Evolutionary conservation across 2,113 vertebrate species (phyloP).

Genomic region (Rafetus swinhoei): DNA sequence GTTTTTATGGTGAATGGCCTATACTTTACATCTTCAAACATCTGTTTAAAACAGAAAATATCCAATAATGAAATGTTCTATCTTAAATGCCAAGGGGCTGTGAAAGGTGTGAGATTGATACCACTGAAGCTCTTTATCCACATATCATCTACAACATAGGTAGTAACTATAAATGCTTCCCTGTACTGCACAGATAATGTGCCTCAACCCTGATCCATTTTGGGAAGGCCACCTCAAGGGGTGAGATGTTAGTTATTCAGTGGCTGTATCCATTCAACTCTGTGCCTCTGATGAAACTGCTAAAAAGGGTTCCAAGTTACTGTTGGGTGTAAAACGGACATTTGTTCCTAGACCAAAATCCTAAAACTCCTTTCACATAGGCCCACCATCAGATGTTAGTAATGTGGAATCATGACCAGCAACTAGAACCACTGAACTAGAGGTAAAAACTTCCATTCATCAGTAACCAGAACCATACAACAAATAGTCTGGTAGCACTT

Average conservation of each 20-base stretch:
- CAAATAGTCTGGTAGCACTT: too few species aligned
- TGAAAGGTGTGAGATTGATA: neutral
- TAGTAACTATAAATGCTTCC: neutral
- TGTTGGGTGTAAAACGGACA: neutral
- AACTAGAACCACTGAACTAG: neutral
- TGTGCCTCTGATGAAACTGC: slow-evolving; percentile 11
- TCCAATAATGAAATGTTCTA: neutral
- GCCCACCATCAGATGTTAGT: neutral
- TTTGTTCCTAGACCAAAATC: neutral
- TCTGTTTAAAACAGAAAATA: neutral
- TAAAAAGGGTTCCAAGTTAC: neutral
- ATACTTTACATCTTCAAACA: neutral
- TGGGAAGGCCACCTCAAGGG: neutral
- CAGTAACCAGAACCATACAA: neutral
- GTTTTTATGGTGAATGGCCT: slow-evolving; percentile 6
- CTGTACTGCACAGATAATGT: neutral
- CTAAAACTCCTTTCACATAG: neutral
- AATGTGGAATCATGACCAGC: neutral
- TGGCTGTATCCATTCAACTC: slow-evolving; percentile 3
- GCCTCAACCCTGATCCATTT: neutral
- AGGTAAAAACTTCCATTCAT: slow-evolving; percentile 3
- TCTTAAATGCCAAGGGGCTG: neutral
- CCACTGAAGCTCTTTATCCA: neutral
- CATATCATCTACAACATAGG: slow-evolving; percentile 8
- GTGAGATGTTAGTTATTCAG: neutral